Conservation (phyloP, 2,888 invertebrate genomes). For the Chelonus formosanus region DNA sequence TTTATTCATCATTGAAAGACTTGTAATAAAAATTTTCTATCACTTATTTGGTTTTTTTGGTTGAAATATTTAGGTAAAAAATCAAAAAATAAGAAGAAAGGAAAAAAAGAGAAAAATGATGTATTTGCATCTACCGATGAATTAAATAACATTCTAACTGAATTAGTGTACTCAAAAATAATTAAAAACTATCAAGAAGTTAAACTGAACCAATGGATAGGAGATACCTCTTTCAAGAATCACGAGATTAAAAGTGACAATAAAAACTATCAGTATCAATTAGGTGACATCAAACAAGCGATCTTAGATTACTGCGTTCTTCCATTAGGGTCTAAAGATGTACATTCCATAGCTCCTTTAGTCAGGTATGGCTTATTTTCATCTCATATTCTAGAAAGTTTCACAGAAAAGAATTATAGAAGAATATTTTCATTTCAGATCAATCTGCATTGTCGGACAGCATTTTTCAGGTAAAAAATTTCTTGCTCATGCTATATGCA, state of each 20-base stretch:
- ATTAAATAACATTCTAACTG: constrained; percentile 76
- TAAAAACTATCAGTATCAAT: constrained; percentile 54
- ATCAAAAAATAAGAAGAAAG: constrained; percentile 41
- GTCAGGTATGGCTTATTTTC: constrained; percentile 46
- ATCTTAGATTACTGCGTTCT: constrained; percentile 72
- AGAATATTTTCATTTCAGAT: constrained; percentile 44
- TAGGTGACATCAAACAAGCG: constrained; percentile 72
- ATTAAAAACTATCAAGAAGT: constrained; percentile 72
- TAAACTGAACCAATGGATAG: constrained; percentile 73
- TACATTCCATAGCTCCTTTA: constrained; percentile 53
- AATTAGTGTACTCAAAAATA: constrained; percentile 75
- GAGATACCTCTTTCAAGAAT: constrained; percentile 73
- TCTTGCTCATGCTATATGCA: constrained; percentile 77
- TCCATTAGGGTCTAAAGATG: constrained; percentile 66
- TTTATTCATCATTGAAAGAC: too few species aligned
- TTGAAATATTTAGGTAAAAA: constrained; percentile 3
- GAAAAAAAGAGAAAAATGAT: constrained; percentile 68
- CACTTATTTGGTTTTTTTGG: too few species aligned
- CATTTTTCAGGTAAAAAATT: constrained; percentile 76
- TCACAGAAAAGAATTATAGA: too few species aligned
- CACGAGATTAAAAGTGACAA: constrained; percentile 63
- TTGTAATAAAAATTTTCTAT: too few species aligned
- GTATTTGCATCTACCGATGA: constrained; percentile 69
- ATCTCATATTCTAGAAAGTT: too few species aligned
- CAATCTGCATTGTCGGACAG: constrained; percentile 77